Conservation (phyloP, 1,140 invertebrate species). For the Pantala flavescens region DNA sequence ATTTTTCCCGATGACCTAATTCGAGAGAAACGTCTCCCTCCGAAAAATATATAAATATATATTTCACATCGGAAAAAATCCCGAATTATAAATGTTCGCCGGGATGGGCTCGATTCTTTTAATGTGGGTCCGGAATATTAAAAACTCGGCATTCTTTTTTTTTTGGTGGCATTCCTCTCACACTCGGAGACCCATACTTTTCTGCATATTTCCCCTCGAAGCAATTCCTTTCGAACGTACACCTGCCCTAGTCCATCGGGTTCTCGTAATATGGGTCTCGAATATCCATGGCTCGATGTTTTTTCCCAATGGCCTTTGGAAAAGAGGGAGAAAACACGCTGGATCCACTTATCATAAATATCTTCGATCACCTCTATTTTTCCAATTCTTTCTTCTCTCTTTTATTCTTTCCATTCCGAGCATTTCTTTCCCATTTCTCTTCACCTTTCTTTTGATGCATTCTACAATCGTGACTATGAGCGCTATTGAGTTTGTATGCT, state of each 20-base stretch:
- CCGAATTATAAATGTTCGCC: too few relatives aligned
- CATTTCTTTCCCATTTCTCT: background rate
- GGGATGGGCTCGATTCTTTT: too few relatives aligned
- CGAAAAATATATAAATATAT: too few relatives aligned
- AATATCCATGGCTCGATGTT: background rate
- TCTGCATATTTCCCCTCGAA: background rate
- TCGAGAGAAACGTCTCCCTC: too few relatives aligned
- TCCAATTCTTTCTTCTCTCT: background rate
- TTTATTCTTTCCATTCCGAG: background rate
- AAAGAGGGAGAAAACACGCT: background rate
- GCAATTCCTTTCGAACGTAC: background rate
- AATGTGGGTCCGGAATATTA: too few relatives aligned
- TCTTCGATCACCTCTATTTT: background rate
- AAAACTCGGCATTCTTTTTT: background rate
- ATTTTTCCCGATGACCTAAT: too few relatives aligned
- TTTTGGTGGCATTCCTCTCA: background rate
- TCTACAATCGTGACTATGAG: too few relatives aligned
- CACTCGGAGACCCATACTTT: background rate
- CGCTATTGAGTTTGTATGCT: too few relatives aligned
- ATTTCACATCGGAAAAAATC: too few relatives aligned
- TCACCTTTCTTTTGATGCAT: too few relatives aligned
- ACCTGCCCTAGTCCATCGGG: background rate
- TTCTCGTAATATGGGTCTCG: background rate
- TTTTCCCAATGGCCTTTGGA: background rate
- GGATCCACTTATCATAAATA: slow-evolving; percentile 4